Base-by-base conservation (phyloP, 2,113 vertebrate genomes). In the Polyodon spathula region DNA sequence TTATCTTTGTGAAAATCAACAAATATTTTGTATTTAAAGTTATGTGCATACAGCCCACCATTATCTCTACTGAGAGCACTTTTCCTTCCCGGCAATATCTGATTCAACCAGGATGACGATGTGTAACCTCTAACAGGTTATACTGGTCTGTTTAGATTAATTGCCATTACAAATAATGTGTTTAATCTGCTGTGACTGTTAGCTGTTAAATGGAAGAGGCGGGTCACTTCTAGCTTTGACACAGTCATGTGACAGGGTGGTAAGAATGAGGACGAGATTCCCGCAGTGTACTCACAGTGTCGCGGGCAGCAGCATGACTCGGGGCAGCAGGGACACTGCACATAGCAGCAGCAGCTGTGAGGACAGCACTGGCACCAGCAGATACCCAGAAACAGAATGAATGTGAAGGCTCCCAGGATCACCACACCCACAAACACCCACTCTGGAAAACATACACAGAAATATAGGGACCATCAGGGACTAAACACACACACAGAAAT, bases 281-380 rank as follows among this genome's bases (percentile, higher is more conserved):
- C 27, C 27, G 27, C 27, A 27, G 54, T 9, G 4, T 61, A 90
- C 94, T 95, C 81, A 98, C 95, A 1, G 2, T 94, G 94, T 69
- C 90, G 83, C 1, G 95, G 94, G 81, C 95, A 98, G 85, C 95
- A 98, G 87, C 95, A 98, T 2, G 91, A 88, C 56, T 95, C 92
- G 0, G 94, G 94, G 71, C 95, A 98, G 77, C 92, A 97, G 10
- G 93, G 94, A 66, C 94, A 97, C 74, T 91, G 90, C 65, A 97
- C 72, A 1, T 98, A 98, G 73, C 95, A 98, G 77, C 94, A 98
- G 76, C 95, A 98, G 71, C 92, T 96, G 66, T 98, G 92, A 5
- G 95, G 94, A 65, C 95, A 98, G 72, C 95, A 98, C 78, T 97
- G 94, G 80, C 95, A 98, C 94, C 95, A 98, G 74, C 95, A 97